Base-by-base conservation (phyloP, 2,888 invertebrate genomes). In the Brachyopa scutellaris region DNA sequence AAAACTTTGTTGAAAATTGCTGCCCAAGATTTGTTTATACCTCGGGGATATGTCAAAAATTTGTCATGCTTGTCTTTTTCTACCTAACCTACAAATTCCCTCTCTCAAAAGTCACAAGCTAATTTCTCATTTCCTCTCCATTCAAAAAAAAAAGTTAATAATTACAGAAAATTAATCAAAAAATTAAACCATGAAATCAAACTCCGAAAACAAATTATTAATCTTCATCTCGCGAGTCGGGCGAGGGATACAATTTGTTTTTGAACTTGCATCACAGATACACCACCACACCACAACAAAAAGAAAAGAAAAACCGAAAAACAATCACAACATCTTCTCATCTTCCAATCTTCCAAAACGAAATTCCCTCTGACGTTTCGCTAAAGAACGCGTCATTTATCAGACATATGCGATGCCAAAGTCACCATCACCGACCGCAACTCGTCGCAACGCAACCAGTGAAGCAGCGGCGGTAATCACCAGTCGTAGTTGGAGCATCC, bases 131-230 rank as follows among this genome's bases (percentile, higher is more conserved):
- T 73, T 70, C 70, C 70, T 69, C 40, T 36, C 29, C 9, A n/a
- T n/a, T 1, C 15, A 23, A 42, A 13, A 61, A 45, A 47, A 62
- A 62, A 69, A 57, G 69, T 64, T 70, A 76, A 77, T 82, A 82
- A 82, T 77, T 77, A 82, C 70, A 72, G 66, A 82, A 77, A 77
- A 77, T 82, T 82, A 82, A 82, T 82, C 82, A 82, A 66, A 66
- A 82, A 77, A 76, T 77, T 77, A 77, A 82, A 82, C 82, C 82
- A 82, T 82, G 82, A 82, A 82, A 77, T 82, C 82, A 83, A 73
- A 78, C 45, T 64, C 72, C 67, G 40, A 83, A 83, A 83, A 83
- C 83, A 83, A 83, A 83, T 83, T 83, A 83, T 83, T 72, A 72
- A 83, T 83, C 83, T 83, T 83, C 83, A 57, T 78, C 78, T 77